phyloP scores from a whole-genome alignment of 2,797 vertebrate species.

The Trachops cirrhosus region DNA sequence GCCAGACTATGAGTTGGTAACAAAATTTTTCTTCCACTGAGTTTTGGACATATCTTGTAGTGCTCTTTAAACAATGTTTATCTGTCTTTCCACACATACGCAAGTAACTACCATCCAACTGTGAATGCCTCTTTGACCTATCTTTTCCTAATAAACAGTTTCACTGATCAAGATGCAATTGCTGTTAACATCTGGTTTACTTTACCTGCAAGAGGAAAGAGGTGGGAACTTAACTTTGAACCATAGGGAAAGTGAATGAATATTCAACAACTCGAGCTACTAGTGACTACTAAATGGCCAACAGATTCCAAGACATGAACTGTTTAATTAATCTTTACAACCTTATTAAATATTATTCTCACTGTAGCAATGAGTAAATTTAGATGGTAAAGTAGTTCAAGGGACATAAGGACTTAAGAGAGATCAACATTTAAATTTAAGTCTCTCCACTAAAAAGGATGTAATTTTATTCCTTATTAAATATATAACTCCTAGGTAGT shows the following conservation, averaged over 20 bases:
- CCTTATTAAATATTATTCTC: not conserved
- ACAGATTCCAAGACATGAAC: not conserved
- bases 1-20: not conserved
- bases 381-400: not conserved
- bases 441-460: not conserved
- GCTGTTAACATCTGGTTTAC: not conserved
- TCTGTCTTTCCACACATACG: not conserved
- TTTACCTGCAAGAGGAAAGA: not conserved
- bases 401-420: not conserved
- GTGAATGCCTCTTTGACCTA: not conserved
- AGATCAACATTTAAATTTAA: not conserved
- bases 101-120: not conserved
- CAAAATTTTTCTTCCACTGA: not conserved
- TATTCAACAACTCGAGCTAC: not conserved
- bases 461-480: not conserved
- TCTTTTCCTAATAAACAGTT: conserved; percentile 26
- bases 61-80: not conserved
- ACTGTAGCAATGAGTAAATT: not conserved
- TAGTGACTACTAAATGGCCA: not conserved
- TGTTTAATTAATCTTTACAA: not conserved
- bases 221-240: not conserved
- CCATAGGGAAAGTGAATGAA: not conserved
- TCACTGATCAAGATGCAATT: not conserved
- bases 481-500: not conserved
- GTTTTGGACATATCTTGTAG: not conserved